Percentiles rank a stretch among this genome's conserved stretches.
phyloP scores from a whole-genome alignment of 2,888 invertebrate species.

The Agelastica alni region DNA sequence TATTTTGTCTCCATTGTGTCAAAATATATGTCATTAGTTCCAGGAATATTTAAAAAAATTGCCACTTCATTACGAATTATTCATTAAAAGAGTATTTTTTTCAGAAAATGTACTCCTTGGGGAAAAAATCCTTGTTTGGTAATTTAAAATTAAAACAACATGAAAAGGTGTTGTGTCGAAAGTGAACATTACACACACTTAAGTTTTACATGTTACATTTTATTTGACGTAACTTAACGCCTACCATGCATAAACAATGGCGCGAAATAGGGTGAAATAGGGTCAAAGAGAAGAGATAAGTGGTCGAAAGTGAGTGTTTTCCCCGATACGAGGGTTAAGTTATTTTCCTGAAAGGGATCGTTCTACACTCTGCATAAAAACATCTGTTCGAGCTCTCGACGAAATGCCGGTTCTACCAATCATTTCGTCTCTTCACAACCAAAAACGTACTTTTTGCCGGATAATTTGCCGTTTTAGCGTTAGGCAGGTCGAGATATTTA shows the following conservation, averaged over 20 bases:
- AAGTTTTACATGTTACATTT: slow-evolving; percentile 23
- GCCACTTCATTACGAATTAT: too few relatives aligned
- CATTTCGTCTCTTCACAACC: background rate
- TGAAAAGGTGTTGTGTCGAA: background rate
- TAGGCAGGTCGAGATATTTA: too few relatives aligned
- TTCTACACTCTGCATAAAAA: slow-evolving; percentile 18
- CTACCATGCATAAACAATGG: slow-evolving; percentile 34
- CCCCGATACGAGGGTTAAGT: slow-evolving; percentile 36
- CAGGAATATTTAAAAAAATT: too few relatives aligned
- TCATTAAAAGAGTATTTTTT: too few relatives aligned
- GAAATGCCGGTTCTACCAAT: background rate
- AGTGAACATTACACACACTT: too few relatives aligned
- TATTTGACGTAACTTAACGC: slow-evolving; percentile 28
- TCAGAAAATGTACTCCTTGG: too few relatives aligned
- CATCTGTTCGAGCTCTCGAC: background rate
- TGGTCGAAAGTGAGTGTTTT: slow-evolving; percentile 37
- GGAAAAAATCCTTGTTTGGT: too few relatives aligned
- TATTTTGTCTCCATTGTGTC: too few relatives aligned
- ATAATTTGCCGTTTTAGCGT: background rate
- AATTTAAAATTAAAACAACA: background rate
- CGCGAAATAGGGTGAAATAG: slow-evolving; percentile 22
- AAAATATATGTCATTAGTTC: too few relatives aligned
- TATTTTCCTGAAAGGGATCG: slow-evolving; percentile 22
- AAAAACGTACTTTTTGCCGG: background rate
- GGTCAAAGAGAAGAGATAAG: slow-evolving; percentile 40